Evolutionary conservation across 2,888 invertebrate genomes (phyloP), one percentile per base, ranked within the genome.

Genomic region (Peribatodes rhomboidaria): DNA sequence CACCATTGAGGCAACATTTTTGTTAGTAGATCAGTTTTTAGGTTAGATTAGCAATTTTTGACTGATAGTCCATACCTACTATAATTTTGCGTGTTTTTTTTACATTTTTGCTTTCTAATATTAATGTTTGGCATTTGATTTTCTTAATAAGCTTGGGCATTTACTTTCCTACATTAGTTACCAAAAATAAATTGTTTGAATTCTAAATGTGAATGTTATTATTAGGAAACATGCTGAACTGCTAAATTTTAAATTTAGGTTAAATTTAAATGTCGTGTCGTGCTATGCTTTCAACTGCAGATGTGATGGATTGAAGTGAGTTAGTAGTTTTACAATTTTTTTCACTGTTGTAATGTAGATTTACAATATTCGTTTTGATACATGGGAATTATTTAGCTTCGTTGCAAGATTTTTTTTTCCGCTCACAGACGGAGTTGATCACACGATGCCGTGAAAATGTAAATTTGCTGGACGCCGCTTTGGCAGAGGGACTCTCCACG

Each of bases 391-490:
- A 46, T 52, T 47, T 55, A 46, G 49, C 33, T 33, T 54, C 31
- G 46, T 58, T 49, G 50, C 47, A 42, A 49, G 31, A 60, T 56
- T 60, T 39, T 62, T 67, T 22, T 68, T 88, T 86, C 83, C 81
- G 82, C 87, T 80, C 84, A 76, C 92, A 98, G 98, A 96, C 95
- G 86, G 98, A 98, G 94, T 94, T 98, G 81, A 94, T 97, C 83
- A 95, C 96, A 68, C 96, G 97, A 65, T 98, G 98, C 93, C 96
- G 96, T 77, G 97, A 98, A 82, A 98, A 98, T 90, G 95, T 98
- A 81, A 95, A 95, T 82, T 96, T 97, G 80, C 94, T 98, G 89
- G 96, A 96, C 82, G 94, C 95, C 57, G 95, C 97, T 59, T 83
- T 96, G 74, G 95, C 94, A 63, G 86, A 92, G 71, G 92, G 94